phyloP scores from a whole-genome alignment of 2,888 invertebrate genomes.

The Lysandra bellargus region DNA sequence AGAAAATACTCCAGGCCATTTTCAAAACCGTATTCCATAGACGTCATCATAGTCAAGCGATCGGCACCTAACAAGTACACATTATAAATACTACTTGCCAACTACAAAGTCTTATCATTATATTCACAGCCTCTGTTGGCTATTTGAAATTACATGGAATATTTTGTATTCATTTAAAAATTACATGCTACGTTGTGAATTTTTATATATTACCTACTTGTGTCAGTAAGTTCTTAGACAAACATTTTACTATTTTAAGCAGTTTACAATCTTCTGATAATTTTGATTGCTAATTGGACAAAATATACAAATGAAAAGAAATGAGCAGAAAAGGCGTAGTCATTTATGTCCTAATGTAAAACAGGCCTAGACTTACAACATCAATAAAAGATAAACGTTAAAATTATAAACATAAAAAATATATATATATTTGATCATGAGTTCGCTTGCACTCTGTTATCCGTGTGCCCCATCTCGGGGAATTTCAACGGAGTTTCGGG shows the following conservation, averaged over 20 bases:
- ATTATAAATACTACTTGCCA: constrained; percentile 11
- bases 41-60: not conserved
- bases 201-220: not conserved
- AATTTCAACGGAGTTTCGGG: not conserved
- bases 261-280: too few relatives aligned
- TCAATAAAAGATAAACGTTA: not conserved
- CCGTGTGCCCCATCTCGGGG: not conserved
- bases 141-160: constrained; percentile 35
- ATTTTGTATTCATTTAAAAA: not conserved
- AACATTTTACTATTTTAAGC: not conserved
- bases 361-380: too few relatives aligned
- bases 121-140: constrained; percentile 63
- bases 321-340: not conserved
- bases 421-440: not conserved
- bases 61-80: not conserved
- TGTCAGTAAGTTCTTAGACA: not conserved
- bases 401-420: not conserved
- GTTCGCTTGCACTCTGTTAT: not conserved
- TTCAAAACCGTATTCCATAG: not conserved
- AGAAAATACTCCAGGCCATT: not conserved
- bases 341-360: too few relatives aligned
- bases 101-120: constrained; percentile 37
- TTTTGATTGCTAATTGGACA: too few relatives aligned
- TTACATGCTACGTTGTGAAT: constrained; percentile 1
- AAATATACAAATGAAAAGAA: not conserved